These are phyloP conservation scores for Poeciliopsis presidionis DNA, from an alignment of 2,797 vertebrate genomes.

Conservation along the genomic window DNA sequence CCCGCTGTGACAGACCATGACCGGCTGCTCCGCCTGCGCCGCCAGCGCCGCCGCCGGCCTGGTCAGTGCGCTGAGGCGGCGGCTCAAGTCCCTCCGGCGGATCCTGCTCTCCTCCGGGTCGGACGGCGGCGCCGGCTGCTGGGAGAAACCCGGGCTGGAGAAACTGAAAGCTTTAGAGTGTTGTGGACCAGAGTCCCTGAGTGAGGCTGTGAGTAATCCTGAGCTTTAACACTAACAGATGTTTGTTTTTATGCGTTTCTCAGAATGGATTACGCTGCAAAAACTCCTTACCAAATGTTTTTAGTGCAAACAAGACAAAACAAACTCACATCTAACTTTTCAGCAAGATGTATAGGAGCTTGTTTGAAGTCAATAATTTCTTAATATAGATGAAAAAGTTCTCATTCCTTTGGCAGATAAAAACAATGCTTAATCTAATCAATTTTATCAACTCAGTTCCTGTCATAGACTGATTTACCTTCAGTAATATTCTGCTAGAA, in stretches of 20 bases:
- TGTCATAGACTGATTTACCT: not conserved
- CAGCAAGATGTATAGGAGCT: too few relatives aligned
- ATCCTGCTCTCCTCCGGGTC: conserved; percentile 40
- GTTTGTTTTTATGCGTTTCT: not conserved
- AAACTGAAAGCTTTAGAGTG: conserved; percentile 10
- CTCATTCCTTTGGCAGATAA: too few relatives aligned
- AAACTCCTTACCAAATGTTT: too few relatives aligned
- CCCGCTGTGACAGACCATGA: conserved; percentile 49
- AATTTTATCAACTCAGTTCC: not conserved
- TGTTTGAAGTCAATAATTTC: too few relatives aligned
- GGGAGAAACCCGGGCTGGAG: not conserved
- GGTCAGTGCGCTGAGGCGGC: conserved; percentile 49
- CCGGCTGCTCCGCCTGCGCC: conserved; percentile 23
- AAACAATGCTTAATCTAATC: not conserved
- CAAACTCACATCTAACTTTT: too few relatives aligned
- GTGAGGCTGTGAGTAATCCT: conserved; percentile 62
- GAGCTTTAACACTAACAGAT: not conserved
- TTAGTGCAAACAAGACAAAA: too few relatives aligned
- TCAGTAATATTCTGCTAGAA: not conserved
- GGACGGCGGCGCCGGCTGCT: not conserved
- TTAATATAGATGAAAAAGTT: too few relatives aligned
- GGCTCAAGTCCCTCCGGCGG: conserved; percentile 69
- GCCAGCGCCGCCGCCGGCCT: conserved; percentile 44
- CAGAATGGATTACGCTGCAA: too few relatives aligned
- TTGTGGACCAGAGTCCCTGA: conserved; percentile 27